A percentile compares a stretch with the other conserved stretches of the same genome.
Evolutionary conservation across 2,888 invertebrate genomes (phyloP).

Genomic region (Tenthredo scrophulariae): DNA sequence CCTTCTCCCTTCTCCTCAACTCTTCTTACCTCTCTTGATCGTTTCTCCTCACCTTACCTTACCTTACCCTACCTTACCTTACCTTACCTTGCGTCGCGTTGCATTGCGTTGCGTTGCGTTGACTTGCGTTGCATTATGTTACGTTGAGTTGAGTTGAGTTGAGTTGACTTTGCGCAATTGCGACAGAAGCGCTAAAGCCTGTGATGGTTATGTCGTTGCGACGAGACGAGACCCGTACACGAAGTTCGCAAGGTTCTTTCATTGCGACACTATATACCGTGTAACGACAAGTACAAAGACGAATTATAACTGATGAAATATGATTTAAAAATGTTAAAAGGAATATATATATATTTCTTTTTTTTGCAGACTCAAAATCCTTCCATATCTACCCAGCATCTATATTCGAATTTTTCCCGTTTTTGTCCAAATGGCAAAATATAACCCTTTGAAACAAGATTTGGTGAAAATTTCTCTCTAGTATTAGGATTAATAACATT

Average conservation of each 20-base stretch:
- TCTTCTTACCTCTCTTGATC: not conserved
- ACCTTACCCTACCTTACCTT: not conserved
- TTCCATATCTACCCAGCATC: not conserved
- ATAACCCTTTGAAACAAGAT: too few relatives aligned
- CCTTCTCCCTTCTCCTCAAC: not conserved
- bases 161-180: conserved; percentile 32
- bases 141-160: too few relatives aligned
- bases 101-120: not conserved
- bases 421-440: not conserved
- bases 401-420: not conserved
- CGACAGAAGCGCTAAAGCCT: conserved; percentile 16
- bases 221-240: not conserved
- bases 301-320: not conserved
- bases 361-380: not conserved
- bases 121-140: not conserved
- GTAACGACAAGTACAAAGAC: not conserved
- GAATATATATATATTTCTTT: not conserved
- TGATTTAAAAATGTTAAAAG: not conserved
- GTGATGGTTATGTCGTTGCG: conserved; percentile 1
- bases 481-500: not conserved
- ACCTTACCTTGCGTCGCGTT: not conserved
- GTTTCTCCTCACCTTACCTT: not conserved
- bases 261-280: not conserved
- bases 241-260: not conserved
- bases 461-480: not conserved